Percentiles rank a stretch among this genome's conserved stretches.
These are phyloP conservation scores for Palythoa caribaeorum DNA, from an alignment of 92 coral and sea anemone species.

Conservation along the genomic window DNA sequence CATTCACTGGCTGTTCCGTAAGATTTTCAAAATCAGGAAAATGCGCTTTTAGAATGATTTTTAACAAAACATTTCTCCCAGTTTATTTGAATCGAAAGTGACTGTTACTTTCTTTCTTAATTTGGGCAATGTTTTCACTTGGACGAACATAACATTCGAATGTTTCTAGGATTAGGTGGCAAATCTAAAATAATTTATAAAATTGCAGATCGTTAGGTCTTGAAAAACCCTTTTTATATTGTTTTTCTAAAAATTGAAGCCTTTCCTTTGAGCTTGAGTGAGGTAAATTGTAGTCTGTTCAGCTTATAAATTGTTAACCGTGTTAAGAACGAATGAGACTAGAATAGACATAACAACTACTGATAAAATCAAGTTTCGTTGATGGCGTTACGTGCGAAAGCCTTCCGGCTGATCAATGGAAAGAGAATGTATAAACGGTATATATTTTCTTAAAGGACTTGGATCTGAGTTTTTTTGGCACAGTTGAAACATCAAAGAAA, in stretches of 20 bases:
- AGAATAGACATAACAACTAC: too few relatives aligned
- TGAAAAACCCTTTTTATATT: too few relatives aligned
- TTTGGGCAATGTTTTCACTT: background rate
- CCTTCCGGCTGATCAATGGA: background rate
- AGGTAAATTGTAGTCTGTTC: too few relatives aligned
- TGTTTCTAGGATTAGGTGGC: too few relatives aligned
- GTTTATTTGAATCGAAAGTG: slow-evolving; percentile 4
- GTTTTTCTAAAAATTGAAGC: too few relatives aligned
- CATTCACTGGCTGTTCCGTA: background rate
- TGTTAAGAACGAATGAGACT: too few relatives aligned
- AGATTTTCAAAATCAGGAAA: background rate
- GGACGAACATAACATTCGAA: too few relatives aligned
- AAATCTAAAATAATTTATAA: too few relatives aligned
- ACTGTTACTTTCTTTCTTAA: background rate
- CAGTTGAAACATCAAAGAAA: background rate
- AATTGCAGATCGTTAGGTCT: too few relatives aligned
- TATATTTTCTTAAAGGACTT: background rate
- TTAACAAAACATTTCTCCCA: slow-evolving; percentile 13
- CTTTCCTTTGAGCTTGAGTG: too few relatives aligned
- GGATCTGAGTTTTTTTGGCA: background rate
- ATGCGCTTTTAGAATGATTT: background rate
- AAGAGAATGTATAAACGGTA: background rate
- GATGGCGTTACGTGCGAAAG: background rate
- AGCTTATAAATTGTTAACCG: too few relatives aligned
- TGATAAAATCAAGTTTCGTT: too few relatives aligned